Evolutionary conservation across 2,888 invertebrate genomes (phyloP).

Genomic region (Phortica magna): DNA sequence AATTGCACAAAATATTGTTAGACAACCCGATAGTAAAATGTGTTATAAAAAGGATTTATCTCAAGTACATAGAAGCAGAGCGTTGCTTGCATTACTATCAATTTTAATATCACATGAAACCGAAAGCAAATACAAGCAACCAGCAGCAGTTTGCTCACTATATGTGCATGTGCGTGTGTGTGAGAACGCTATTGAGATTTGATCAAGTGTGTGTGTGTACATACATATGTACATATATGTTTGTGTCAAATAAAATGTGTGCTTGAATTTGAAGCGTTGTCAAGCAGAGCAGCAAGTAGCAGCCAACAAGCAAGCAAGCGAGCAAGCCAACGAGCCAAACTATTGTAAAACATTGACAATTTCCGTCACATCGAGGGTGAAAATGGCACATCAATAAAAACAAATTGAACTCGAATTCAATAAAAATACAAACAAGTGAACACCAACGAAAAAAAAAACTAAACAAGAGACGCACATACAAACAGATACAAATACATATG

Average conservation of each 20-base stretch:
- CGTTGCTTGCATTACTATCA: slow-evolving; percentile 64
- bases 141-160: background rate
- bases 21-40: slow-evolving; percentile 34
- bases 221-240: slow-evolving; percentile 31
- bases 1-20: background rate
- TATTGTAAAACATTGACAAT: slow-evolving; percentile 76
- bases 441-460: slow-evolving; percentile 37
- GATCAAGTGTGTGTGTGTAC: slow-evolving; percentile 56
- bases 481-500: background rate
- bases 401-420: slow-evolving; percentile 74
- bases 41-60: slow-evolving; percentile 20
- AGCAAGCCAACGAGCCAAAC: slow-evolving; percentile 51
- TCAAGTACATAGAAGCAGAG: slow-evolving; percentile 50
- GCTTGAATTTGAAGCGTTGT: background rate
- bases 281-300: background rate
- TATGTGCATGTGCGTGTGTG: slow-evolving; percentile 10
- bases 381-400: slow-evolving; percentile 76
- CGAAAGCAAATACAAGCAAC: slow-evolving; percentile 56
- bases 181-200: slow-evolving; percentile 66
- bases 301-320: slow-evolving; percentile 38
- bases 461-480: background rate
- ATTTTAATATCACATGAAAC: slow-evolving; percentile 70
- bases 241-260: slow-evolving; percentile 61
- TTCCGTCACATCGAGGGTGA: slow-evolving; percentile 73
- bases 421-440: slow-evolving; percentile 54